A percentile compares a stretch with the other conserved stretches of the same genome.
Conservation (phyloP, 2,888 invertebrate genomes). For the Acanthosoma haemorrhoidale region DNA sequence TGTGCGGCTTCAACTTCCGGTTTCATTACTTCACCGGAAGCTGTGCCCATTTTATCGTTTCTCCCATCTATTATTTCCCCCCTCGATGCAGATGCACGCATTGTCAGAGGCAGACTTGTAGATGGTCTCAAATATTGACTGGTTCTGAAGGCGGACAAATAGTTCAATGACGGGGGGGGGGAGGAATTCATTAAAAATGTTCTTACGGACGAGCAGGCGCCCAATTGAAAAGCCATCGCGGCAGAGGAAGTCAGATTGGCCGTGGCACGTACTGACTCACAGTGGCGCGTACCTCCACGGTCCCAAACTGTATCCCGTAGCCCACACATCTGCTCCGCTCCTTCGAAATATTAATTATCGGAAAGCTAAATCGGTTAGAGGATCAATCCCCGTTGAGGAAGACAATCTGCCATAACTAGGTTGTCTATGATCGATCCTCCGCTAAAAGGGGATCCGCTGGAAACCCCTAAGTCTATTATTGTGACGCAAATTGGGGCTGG, state of each 20-base stretch:
- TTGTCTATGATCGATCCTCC: neutral
- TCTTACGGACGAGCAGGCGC: neutral
- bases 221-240: constrained; percentile 17
- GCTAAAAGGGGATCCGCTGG: neutral
- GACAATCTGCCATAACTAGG: neutral
- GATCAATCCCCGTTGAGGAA: neutral
- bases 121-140: neutral
- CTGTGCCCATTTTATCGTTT: neutral
- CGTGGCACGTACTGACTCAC: neutral
- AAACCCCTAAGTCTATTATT: neutral
- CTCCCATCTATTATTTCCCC: neutral
- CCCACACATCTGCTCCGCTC: neutral
- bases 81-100: neutral
- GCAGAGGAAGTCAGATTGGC: constrained; percentile 2
- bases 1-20: no score
- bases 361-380: neutral
- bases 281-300: neutral
- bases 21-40: neutral
- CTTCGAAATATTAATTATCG: neutral
- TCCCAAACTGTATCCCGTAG: neutral
- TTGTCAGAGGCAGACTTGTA: neutral
- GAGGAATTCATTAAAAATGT: constrained; percentile 8
- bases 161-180: neutral
- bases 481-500: neutral
- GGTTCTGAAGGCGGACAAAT: neutral